A percentile compares a stretch with the other conserved stretches of the same genome.
Conservation (phyloP, 2,888 invertebrate species). For the Drosophila subquinaria region DNA sequence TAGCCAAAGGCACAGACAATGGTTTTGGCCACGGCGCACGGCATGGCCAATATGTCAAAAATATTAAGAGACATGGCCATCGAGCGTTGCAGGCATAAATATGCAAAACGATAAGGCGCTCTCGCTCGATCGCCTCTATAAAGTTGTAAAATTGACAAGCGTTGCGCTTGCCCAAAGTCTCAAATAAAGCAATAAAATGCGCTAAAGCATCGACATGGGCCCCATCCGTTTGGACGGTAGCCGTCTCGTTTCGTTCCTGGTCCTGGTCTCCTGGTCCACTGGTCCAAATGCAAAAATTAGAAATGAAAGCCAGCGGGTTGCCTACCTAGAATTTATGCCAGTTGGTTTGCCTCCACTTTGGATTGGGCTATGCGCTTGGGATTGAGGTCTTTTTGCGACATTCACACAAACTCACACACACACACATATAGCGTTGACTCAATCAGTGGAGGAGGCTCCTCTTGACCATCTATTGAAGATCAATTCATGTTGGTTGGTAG, state of each 20-base stretch:
- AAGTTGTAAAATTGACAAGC: conserved; percentile 82
- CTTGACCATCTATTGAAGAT: conserved; percentile 52
- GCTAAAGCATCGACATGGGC: conserved; percentile 74
- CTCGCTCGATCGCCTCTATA: conserved; percentile 67
- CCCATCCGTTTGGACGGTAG: conserved; percentile 46
- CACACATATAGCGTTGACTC: conserved; percentile 47
- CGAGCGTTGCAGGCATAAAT: conserved; percentile 72
- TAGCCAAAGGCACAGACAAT: conserved; percentile 43
- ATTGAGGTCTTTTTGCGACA: conserved; percentile 30
- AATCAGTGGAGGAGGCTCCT: conserved; percentile 55
- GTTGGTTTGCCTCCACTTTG: conserved; percentile 7
- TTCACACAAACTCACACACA: conserved; percentile 5
- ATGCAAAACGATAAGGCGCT: conserved; percentile 80
- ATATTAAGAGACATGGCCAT: conserved; percentile 80
- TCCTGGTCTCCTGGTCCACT: conserved; percentile 29
- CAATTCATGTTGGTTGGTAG: conserved; percentile 29
- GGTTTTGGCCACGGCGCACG: conserved; percentile 43
- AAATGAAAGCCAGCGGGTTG: conserved; percentile 79
- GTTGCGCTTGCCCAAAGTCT: conserved; percentile 70
- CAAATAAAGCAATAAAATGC: conserved; percentile 81
- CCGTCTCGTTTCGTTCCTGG: conserved; percentile 25
- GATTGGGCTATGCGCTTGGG: conserved; percentile 16
- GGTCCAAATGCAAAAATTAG: conserved; percentile 79
- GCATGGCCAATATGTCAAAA: conserved; percentile 84
- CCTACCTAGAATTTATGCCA: conserved; percentile 70